Base-by-base conservation (phyloP, 2,797 vertebrate species). In the Ciconia nigra region DNA sequence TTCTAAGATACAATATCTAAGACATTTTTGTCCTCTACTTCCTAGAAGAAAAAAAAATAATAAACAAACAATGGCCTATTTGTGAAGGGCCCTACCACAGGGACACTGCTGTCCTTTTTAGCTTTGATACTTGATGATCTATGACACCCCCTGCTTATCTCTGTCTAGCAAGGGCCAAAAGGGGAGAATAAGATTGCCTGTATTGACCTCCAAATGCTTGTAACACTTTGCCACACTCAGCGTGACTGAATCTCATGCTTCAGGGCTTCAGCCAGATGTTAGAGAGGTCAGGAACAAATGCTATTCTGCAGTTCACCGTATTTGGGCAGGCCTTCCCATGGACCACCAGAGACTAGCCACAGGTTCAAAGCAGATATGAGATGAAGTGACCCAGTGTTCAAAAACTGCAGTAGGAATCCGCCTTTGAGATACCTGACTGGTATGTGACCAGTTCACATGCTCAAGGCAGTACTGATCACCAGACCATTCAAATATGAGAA, bases 251-350 rank as follows among this genome's bases (percentile, higher is more conserved):
- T 83, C 82, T 62, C 79, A 51, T 33, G 89, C 96, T 97, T 62
- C 76, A 28, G 91, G 94, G 94, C 80, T 88, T 79, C 90, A 65
- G 85, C n/a, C 94, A 95, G 84, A 96, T 89, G 84, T 58, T 89
- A 57, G 17, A 1, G 7, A 83, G 94, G 84, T 93, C 95, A 91
- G 52, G 58, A 89, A 54, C 47, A 87, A 89, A 89, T 5, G 28
- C 47, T 37, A 1, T 7, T 62, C 58, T 51, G 46, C 66, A 46
- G 31, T 7, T 77, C 55, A 15, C 37, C 39, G 51, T 24, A 5
- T 77, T 59, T 3, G 2, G 42, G 55, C 35, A 41, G 22, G n/a
- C 63, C 62, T 93, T 91, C 84, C 71, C 87, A 73, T 49, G 42
- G 59, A 67, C 25, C 37, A 89, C 21, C 78, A 93, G 57, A 85